Base-by-base conservation (phyloP, 2,888 invertebrate genomes). In the Meteorus cinctellus region DNA sequence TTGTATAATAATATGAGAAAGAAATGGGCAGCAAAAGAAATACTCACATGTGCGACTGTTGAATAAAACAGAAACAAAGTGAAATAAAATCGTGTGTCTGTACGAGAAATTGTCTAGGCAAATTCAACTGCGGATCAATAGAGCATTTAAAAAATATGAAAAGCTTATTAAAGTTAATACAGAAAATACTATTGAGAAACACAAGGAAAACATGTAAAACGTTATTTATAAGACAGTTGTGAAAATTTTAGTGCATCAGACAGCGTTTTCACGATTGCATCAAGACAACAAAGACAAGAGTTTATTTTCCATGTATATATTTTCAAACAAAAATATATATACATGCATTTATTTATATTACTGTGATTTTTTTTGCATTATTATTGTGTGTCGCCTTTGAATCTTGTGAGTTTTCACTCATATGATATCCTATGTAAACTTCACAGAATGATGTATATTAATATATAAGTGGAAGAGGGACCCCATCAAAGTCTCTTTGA, bases 231-330 rank as follows among this genome's bases (percentile, higher is more conserved):
- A 84, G 81, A 84, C 83, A 87, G 84, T 86, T 86, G 86, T 86
- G 85, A 84, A 24, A 85, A 86, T 88, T 87, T 88, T 86, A 87
- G 84, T 85, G 85, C 84, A 86, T 87, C 86, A 84, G 87, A 88
- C 87, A 85, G 86, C 87, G 83, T 83, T 82, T 41, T 41, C 41
- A 81, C 63, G 67, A 65, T 59, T 75, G 65, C 62, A 77, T 36
- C 60, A 74, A 75, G 76, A 72, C 69, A 67, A 65, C 48, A 55
- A 19, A 8, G 24, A 19, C 55, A 55, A 55, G 55, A 55, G 55
- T 48, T n/a, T 48, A 48, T 48, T 16, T n/a, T 48, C 16, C 48
- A 48, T 48, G n/a, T 48, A 48, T 48, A 48, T 48, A 48, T 48
- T n/a, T 48, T 48, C 14, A 10, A 48, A 48, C 16, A 48, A 48